Evolutionary conservation across 2,888 invertebrate species (phyloP).

Genomic region (Entomobrya proxima): DNA sequence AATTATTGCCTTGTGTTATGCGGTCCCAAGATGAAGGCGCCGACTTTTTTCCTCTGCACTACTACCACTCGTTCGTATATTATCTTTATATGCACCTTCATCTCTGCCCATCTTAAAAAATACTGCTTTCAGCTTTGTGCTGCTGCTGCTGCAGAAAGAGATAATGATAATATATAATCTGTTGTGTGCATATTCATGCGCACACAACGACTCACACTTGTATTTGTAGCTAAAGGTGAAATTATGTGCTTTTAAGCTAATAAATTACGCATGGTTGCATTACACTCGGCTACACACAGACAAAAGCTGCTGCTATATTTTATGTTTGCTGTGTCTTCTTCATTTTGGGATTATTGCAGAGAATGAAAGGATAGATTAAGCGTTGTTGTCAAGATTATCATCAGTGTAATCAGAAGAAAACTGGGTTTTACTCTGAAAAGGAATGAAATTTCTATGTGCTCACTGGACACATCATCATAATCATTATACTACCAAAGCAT

Average conservation of each 20-base stretch:
- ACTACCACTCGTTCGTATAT: background rate
- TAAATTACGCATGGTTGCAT: conserved; percentile 52
- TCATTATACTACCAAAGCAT: conserved; percentile 31
- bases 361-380: conserved; percentile 47
- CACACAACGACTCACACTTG: background rate
- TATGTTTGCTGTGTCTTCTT: conserved; percentile 7
- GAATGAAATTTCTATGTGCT: conserved; percentile 40
- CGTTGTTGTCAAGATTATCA: conserved; percentile 49
- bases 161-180: conserved; percentile 26
- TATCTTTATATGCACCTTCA: conserved; percentile 12
- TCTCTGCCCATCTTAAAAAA: conserved; percentile 15
- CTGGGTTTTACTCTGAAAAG: conserved; percentile 45
- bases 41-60: conserved; percentile 43
- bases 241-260: conserved; percentile 51
- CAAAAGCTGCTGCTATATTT: background rate
- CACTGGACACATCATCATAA: conserved; percentile 54
- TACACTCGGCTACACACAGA: background rate
- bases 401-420: conserved; percentile 46
- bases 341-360: conserved; percentile 3
- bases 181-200: background rate
- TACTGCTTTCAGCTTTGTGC: background rate
- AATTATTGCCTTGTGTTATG: conserved; percentile 64
- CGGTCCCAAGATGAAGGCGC: conserved; percentile 63
- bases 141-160: background rate
- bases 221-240: conserved; percentile 20